These are phyloP conservation scores for Neodontobutis hainanensis DNA, from an alignment of 2,113 vertebrate genomes.

Conservation along the genomic window DNA sequence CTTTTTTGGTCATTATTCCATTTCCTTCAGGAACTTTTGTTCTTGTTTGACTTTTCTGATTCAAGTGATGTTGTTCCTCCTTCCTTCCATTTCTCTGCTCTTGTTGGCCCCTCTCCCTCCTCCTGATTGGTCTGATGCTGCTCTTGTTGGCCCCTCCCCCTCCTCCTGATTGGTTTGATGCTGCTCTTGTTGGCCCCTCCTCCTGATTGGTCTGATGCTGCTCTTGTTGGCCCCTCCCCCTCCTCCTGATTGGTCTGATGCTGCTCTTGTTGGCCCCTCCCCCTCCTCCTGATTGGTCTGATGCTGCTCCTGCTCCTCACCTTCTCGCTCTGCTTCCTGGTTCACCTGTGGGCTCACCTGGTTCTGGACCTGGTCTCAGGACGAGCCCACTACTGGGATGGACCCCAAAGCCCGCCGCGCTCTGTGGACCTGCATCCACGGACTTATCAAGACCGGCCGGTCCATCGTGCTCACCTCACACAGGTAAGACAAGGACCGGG, in stretches of 20 bases:
- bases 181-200: conserved; percentile 18
- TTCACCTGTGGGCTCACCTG: conserved; percentile 50
- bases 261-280: conserved; percentile 5
- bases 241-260: neutral
- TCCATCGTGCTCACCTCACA: conserved; percentile 97
- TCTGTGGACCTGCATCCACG: conserved; percentile 93
- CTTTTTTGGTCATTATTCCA: too few relatives aligned
- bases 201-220: too few relatives aligned
- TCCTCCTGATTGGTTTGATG: conserved; percentile 29
- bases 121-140: neutral
- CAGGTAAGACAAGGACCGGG: conserved; percentile 75
- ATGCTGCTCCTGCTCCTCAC: conserved; percentile 40
- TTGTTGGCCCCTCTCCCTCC: neutral
- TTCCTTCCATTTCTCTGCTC: too few relatives aligned
- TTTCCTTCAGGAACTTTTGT: too few relatives aligned
- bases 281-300: conserved; percentile 34
- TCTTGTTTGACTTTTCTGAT: too few relatives aligned
- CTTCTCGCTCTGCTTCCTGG: conserved; percentile 50
- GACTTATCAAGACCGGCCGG: conserved; percentile 92
- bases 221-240: neutral
- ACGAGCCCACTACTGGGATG: conserved; percentile 98
- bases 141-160: conserved; percentile 27
- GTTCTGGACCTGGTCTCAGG: conserved; percentile 76
- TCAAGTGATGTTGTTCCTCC: too few relatives aligned
- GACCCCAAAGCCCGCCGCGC: conserved; percentile 95